Conservation (phyloP, 2,888 invertebrate genomes). For the Ecdyonurus torrentis region DNA sequence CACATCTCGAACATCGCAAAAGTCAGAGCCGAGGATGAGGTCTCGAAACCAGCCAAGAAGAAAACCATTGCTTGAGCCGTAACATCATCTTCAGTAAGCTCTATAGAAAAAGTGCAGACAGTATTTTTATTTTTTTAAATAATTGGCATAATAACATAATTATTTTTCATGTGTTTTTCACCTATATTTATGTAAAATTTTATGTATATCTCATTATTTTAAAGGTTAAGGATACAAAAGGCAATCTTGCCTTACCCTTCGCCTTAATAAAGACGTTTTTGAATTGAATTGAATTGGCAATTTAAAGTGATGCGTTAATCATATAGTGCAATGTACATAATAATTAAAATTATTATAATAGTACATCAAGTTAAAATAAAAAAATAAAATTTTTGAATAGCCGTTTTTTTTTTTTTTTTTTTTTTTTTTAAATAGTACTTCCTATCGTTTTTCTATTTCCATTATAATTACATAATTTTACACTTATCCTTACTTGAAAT, state of each 20-base stretch:
- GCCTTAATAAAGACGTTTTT: no score
- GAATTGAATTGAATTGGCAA: background rate
- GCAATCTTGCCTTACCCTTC: no score
- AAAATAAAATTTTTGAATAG: background rate
- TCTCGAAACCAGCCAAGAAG: constrained; percentile 17
- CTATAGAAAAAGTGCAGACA: no score
- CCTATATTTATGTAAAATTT: no score
- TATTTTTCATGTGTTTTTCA: no score
- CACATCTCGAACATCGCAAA: background rate
- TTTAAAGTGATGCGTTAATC: background rate
- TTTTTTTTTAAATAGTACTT: background rate
- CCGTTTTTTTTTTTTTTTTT: no score
- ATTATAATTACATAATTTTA: background rate
- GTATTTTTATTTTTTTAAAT: no score
- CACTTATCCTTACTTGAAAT: background rate
- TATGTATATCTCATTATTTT: no score
- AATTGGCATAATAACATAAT: no score
- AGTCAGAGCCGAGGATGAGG: background rate
- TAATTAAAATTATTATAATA: no score
- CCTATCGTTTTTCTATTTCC: background rate
- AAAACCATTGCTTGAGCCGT: constrained; percentile 29
- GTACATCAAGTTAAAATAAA: no score
- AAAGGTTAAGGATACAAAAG: no score
- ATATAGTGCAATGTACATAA: background rate
- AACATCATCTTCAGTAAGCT: constrained; percentile 23